Conservation (phyloP, 2,888 invertebrate genomes). For the Acronicta alni region DNA sequence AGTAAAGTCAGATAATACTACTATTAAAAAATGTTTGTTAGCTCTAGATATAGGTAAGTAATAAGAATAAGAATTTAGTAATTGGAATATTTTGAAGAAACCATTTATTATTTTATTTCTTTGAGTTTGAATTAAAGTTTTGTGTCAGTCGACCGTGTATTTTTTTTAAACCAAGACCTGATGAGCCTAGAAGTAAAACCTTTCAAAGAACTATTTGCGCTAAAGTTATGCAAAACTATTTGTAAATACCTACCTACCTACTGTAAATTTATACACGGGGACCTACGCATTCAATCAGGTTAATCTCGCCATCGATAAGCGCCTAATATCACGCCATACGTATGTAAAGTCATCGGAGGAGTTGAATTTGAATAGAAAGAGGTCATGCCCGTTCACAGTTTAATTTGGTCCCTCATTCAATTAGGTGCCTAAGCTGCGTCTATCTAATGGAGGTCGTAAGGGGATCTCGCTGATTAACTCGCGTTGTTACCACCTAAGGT, state of each 20-base stretch:
- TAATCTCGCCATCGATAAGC: conserved; percentile 74
- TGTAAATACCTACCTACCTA: too few relatives aligned
- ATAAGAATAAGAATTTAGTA: too few relatives aligned
- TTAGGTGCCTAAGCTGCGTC: conserved; percentile 83
- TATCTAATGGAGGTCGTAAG: conserved; percentile 84
- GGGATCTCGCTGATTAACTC: conserved; percentile 85
- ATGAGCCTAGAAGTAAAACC: not conserved
- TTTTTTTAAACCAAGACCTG: too few relatives aligned
- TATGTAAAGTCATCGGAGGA: conserved; percentile 72
- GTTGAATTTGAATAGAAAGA: conserved; percentile 87
- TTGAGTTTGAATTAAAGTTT: too few relatives aligned
- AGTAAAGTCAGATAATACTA: too few relatives aligned
- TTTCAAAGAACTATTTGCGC: conserved; percentile 9
- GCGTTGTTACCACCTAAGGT: conserved; percentile 79
- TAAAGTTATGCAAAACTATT: conserved; percentile 14
- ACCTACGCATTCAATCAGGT: conserved; percentile 69
- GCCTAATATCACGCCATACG: conserved; percentile 69
- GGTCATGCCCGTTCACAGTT: conserved; percentile 80
- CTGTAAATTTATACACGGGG: conserved; percentile 39
- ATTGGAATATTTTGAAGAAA: too few relatives aligned
- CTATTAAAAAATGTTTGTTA: too few relatives aligned
- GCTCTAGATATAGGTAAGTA: too few relatives aligned
- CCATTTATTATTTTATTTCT: too few relatives aligned
- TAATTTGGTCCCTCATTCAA: conserved; percentile 87
- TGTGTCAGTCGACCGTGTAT: too few relatives aligned